Percentiles rank a stretch among this genome's conserved stretches.
phyloP scores from a whole-genome alignment of 2,888 invertebrate genomes.

The Yponomeuta cagnagella region DNA sequence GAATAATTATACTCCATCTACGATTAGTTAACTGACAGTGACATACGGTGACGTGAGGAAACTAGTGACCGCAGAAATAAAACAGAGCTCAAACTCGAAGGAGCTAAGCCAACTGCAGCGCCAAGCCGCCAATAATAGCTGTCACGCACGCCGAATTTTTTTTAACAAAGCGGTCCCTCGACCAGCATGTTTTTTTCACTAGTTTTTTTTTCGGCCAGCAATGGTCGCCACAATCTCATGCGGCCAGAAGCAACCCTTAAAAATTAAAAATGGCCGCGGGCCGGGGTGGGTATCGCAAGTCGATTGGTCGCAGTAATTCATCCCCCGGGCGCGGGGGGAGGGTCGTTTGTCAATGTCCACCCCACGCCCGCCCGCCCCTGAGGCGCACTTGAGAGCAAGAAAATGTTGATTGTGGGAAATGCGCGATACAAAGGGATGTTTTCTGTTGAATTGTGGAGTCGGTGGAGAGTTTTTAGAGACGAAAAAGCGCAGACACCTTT shows the following conservation, averaged over 20 bases:
- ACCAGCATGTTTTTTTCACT: background rate
- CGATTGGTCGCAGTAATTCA: constrained; percentile 72
- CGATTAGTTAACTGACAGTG: too few species aligned
- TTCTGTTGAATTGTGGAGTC: constrained; percentile 3
- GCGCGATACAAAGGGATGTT: constrained; percentile 10
- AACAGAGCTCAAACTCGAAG: too few species aligned
- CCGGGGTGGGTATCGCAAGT: constrained; percentile 46
- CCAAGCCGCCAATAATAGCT: too few species aligned
- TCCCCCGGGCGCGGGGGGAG: constrained; percentile 57
- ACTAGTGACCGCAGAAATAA: too few species aligned
- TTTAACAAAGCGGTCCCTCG: background rate
- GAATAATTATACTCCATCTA: too few species aligned
- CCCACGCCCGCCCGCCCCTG: constrained; percentile 25
- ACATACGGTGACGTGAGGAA: too few species aligned
- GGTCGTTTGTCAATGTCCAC: constrained; percentile 68
- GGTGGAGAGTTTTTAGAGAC: background rate
- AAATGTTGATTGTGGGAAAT: constrained; percentile 18
- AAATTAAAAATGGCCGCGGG: constrained; percentile 73
- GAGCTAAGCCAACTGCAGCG: too few species aligned
- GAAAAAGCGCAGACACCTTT: too few species aligned
- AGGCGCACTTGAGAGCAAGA: constrained; percentile 44
- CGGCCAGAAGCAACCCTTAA: constrained; percentile 52
- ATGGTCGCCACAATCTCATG: background rate
- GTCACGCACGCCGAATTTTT: background rate
- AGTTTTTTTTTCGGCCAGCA: background rate